phyloP scores from a whole-genome alignment of 2,888 invertebrate species.

The Trichopoda pennipes region DNA sequence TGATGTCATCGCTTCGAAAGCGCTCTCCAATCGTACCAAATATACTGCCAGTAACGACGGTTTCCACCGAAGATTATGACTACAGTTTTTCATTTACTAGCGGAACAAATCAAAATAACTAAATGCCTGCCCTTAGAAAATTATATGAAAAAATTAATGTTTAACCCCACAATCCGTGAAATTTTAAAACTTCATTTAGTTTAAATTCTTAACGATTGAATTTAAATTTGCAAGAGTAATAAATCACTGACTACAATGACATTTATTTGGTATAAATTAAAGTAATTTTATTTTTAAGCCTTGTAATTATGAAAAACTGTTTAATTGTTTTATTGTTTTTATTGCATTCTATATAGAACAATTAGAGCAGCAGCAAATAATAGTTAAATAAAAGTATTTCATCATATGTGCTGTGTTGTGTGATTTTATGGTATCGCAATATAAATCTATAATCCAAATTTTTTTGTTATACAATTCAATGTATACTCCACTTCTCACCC shows the following conservation, averaged over 20 bases:
- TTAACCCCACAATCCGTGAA: too few relatives aligned
- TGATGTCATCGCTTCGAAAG: too few relatives aligned
- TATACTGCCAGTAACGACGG: too few relatives aligned
- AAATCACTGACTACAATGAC: background rate
- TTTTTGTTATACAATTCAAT: slow-evolving; percentile 24
- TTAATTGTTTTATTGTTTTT: slow-evolving; percentile 16
- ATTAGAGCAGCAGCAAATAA: slow-evolving; percentile 13
- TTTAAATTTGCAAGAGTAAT: background rate
- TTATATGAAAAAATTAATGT: too few relatives aligned
- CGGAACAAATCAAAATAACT: too few relatives aligned
- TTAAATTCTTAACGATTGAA: too few relatives aligned
- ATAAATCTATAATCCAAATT: slow-evolving; percentile 60
- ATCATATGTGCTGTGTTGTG: slow-evolving; percentile 21
- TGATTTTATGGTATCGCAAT: slow-evolving; percentile 54
- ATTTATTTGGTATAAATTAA: slow-evolving; percentile 8
- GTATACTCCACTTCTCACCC: background rate
- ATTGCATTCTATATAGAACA: background rate
- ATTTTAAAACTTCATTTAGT: too few relatives aligned
- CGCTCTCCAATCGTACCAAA: too few relatives aligned
- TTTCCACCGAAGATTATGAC: too few relatives aligned
- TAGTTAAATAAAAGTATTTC: slow-evolving; percentile 28
- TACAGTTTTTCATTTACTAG: too few relatives aligned
- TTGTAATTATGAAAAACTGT: background rate
- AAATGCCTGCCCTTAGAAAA: too few relatives aligned
- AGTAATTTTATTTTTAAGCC: too few relatives aligned